phyloP scores from a whole-genome alignment of 2,797 vertebrate genomes.

The Tolypeutes matacus region DNA sequence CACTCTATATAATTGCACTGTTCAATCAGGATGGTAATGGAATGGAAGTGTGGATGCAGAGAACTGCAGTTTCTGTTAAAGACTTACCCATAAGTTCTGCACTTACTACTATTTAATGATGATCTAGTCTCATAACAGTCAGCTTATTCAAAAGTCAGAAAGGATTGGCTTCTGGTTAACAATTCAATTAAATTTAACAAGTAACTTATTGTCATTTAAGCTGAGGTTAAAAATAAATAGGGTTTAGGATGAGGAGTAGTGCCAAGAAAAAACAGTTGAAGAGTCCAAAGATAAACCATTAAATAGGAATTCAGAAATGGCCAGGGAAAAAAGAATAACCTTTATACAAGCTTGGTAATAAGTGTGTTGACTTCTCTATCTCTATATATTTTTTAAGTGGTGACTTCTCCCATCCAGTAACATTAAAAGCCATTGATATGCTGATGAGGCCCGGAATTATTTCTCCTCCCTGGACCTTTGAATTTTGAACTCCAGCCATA shows the following conservation, averaged over 20 bases:
- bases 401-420: not conserved
- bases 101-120: constrained; percentile 28
- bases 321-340: not conserved
- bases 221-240: not conserved
- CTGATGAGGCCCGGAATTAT: not conserved
- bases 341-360: not conserved
- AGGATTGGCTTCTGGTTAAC: constrained; percentile 65
- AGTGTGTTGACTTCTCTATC: not conserved
- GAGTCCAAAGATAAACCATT: not conserved
- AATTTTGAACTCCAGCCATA: not conserved
- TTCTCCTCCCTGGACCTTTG: not conserved
- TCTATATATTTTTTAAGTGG: not conserved
- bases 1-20: constrained; percentile 74
- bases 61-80: constrained; percentile 27
- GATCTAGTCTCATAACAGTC: constrained; percentile 10
- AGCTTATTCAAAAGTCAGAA: constrained; percentile 19
- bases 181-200: constrained; percentile 50
- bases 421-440: accelerated
- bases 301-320: not conserved
- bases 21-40: constrained; percentile 60
- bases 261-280: not conserved
- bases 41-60: constrained; percentile 26
- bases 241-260: not conserved
- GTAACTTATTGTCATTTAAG: constrained; percentile 24
- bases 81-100: constrained; percentile 4